Conservation (phyloP, 2,888 invertebrate genomes). For the Merodon equestris region DNA sequence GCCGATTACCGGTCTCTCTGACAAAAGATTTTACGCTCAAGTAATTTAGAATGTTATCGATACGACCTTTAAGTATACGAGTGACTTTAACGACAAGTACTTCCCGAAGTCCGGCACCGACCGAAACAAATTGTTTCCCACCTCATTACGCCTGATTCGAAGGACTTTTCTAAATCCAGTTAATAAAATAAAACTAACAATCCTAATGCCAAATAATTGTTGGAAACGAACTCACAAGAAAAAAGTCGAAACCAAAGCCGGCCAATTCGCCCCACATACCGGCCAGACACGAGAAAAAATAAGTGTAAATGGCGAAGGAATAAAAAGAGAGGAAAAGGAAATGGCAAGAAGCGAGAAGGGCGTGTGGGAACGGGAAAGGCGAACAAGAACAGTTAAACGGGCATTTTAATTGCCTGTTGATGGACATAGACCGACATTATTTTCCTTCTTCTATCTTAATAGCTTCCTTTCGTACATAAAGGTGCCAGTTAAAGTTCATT, state of each 20-base stretch:
- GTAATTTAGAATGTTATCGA: too few species aligned
- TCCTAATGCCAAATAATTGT: slow-evolving; percentile 52
- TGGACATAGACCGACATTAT: slow-evolving; percentile 69
- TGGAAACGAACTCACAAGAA: slow-evolving; percentile 12
- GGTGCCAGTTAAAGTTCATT: slow-evolving; percentile 69
- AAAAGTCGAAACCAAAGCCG: slow-evolving; percentile 26
- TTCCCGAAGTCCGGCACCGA: too few species aligned
- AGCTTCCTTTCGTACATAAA: slow-evolving; percentile 65
- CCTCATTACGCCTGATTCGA: slow-evolving; percentile 25
- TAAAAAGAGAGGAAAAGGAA: slow-evolving; percentile 18
- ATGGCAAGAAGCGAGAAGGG: slow-evolving; percentile 3
- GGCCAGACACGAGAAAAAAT: too few species aligned
- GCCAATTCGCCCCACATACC: slow-evolving; percentile 11
- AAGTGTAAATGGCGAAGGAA: slow-evolving; percentile 33
- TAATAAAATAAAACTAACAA: slow-evolving; percentile 57
- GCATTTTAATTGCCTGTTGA: slow-evolving; percentile 69
- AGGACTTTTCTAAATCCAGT: slow-evolving; percentile 26
- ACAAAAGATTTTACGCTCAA: too few species aligned
- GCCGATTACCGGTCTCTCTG: too few species aligned
- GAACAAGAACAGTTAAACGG: slow-evolving; percentile 58
- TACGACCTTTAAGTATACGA: too few species aligned
- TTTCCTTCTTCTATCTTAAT: slow-evolving; percentile 68
- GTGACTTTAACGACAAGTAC: too few species aligned
- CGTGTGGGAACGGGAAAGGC: background rate
- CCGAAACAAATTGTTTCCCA: slow-evolving; percentile 26